Base-by-base conservation (phyloP, 2,888 invertebrate species). In the Napeogenes sylphis region DNA sequence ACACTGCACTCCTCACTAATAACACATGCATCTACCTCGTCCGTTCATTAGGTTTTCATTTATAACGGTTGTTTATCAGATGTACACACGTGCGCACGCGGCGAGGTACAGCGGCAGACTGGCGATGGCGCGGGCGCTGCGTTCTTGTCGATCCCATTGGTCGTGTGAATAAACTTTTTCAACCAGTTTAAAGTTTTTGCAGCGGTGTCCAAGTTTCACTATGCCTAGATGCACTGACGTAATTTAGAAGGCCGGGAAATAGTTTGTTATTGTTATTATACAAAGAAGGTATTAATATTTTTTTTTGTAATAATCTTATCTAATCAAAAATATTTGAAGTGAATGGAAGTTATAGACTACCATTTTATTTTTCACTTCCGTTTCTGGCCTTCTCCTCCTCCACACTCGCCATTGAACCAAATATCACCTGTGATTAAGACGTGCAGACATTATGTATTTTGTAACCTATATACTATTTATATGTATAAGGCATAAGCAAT, bases 21-120 rank as follows among this genome's bases (percentile, higher is more conserved):
- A 71, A 82, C 88, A 87, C 87, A 89, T 88, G 89, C 87, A 84
- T 82, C 80, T 89, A 90, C 89, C 90, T 90, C 85, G 84, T 76
- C 81, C 86, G 86, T 89, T 84, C 89, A 90, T 90, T 85, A 84
- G 87, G 73, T 81, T 81, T 81, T 87, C 89, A 89, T 89, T 86
- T 84, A 82, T 85, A 86, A 83, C 87, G 85, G 82, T 87, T 87
- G 87, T 88, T 75, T 77, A 69, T 72, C 79, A 73, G 74, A 73
- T 71, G 59, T 67, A 72, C 51, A 80, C 83, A 77, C 76, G 82
- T 65, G 61, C 85, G 81, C 81, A 74, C 86, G 78, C 85, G 82
- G 78, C 83, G 86, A 81, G 78, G 83, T 75, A 80, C 84, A 81
- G 83, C 83, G 84, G 77, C 75, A 68, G 78, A 89, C 89, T 90